Percentiles rank a stretch among this genome's conserved stretches.
Conservation (phyloP, 2,113 vertebrate genomes). For the Cathartes aura region DNA sequence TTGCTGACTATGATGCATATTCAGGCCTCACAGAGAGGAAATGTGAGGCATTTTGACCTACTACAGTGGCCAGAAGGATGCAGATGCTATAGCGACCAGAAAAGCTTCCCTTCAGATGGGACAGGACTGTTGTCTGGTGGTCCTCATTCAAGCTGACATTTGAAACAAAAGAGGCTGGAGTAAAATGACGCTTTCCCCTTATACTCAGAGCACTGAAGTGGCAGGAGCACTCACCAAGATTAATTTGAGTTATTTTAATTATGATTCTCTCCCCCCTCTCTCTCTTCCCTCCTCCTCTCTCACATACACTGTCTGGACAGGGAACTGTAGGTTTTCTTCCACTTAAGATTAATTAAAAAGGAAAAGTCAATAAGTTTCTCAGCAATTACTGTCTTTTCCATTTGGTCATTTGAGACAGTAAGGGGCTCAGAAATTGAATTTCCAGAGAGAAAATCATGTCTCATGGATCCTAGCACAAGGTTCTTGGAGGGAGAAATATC, state of each 20-base stretch:
- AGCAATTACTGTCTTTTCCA: constrained; percentile 50
- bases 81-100: not conserved
- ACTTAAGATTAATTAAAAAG: constrained; percentile 70
- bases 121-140: not conserved
- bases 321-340: constrained; percentile 57
- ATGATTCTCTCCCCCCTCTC: constrained; percentile 41
- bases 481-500: not conserved
- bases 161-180: not conserved
- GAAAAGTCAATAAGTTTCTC: constrained; percentile 61
- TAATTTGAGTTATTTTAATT: constrained; percentile 67
- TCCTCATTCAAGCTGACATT: not conserved
- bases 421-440: constrained; percentile 51
- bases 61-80: not conserved
- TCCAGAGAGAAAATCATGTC: constrained; percentile 28
- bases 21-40: not conserved
- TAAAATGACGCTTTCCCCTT: not conserved
- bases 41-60: not conserved
- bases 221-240: constrained; percentile 43
- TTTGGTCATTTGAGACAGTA: constrained; percentile 28
- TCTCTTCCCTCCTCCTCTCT: not conserved
- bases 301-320: not conserved
- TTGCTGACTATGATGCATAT: not conserved
- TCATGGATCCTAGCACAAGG: not conserved
- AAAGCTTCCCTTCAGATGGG: not conserved
- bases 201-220: not conserved